These are phyloP conservation scores for Caenorhabditis latens DNA, from an alignment of 1,140 invertebrate genomes.

Conservation along the genomic window DNA sequence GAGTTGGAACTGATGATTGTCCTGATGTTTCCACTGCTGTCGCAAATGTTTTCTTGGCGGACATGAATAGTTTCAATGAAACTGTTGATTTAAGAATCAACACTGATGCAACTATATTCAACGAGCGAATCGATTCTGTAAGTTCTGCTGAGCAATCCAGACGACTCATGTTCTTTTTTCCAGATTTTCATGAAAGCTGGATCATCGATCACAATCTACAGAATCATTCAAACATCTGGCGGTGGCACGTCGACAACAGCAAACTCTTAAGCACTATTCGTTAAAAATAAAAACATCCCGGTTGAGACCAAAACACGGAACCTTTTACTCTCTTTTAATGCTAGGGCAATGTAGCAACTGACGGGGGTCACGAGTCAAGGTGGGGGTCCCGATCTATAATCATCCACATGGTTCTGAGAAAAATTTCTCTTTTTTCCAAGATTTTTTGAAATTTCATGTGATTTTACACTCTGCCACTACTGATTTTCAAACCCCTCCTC, in stretches of 20 bases:
- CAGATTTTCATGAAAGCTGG: slow-evolving; percentile 35
- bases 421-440: background rate
- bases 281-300: slow-evolving; percentile 11
- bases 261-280: background rate
- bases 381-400: slow-evolving; percentile 26
- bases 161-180: background rate
- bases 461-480: background rate
- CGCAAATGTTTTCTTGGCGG: slow-evolving; percentile 24
- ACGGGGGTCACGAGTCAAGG: background rate
- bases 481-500: background rate
- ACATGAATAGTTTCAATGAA: slow-evolving; percentile 20
- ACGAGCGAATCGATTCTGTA: slow-evolving; percentile 20
- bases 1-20: background rate
- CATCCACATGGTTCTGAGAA: background rate
- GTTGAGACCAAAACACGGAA: slow-evolving; percentile 31
- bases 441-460: slow-evolving; percentile 4
- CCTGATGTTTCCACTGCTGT: slow-evolving; percentile 7
- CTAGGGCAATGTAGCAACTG: background rate
- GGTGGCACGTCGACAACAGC: background rate
- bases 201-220: slow-evolving; percentile 34
- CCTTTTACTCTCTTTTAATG: background rate
- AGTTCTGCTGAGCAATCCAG: background rate
- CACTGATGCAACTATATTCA: slow-evolving; percentile 22
- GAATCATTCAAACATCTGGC: slow-evolving; percentile 38
- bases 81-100: slow-evolving; percentile 51